These are phyloP conservation scores for Flabesymbios commensalis DNA, from an alignment of 2,888 invertebrate genomes.

Conservation along the genomic window DNA sequence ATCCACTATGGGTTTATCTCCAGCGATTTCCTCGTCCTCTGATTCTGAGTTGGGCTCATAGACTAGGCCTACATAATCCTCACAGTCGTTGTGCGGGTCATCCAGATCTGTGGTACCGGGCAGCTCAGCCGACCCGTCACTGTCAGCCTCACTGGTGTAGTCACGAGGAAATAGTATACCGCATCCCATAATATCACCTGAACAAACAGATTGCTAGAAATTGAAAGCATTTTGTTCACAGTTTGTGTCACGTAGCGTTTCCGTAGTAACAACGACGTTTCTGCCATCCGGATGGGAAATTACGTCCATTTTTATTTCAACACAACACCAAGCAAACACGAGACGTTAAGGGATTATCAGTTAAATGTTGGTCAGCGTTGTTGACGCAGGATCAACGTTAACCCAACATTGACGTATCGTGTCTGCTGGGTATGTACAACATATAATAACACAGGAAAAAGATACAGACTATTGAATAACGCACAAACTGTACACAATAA, in stretches of 20 bases:
- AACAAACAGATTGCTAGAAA: not conserved
- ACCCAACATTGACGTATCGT: no score
- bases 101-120: conserved; percentile 26
- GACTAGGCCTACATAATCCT: conserved; percentile 37
- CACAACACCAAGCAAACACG: not conserved
- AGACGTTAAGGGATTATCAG: not conserved
- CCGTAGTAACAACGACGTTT: no score
- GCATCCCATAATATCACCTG: conserved; percentile 66
- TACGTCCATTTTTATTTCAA: no score
- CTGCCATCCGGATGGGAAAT: no score
- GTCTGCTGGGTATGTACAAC: no score
- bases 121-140: conserved; percentile 38
- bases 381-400: no score
- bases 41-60: conserved; percentile 52
- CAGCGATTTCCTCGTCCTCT: conserved; percentile 61
- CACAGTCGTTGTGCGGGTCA: conserved; percentile 30
- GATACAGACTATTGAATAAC: no score
- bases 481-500: no score
- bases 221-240: no score
- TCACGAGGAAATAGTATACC: conserved; percentile 65
- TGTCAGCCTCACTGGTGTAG: conserved; percentile 49
- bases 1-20: conserved; percentile 50
- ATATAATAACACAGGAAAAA: no score
- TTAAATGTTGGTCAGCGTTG: no score
- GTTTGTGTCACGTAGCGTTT: no score